Base-by-base conservation (phyloP, 2,888 invertebrate species). In the Eupithecia tripunctaria region DNA sequence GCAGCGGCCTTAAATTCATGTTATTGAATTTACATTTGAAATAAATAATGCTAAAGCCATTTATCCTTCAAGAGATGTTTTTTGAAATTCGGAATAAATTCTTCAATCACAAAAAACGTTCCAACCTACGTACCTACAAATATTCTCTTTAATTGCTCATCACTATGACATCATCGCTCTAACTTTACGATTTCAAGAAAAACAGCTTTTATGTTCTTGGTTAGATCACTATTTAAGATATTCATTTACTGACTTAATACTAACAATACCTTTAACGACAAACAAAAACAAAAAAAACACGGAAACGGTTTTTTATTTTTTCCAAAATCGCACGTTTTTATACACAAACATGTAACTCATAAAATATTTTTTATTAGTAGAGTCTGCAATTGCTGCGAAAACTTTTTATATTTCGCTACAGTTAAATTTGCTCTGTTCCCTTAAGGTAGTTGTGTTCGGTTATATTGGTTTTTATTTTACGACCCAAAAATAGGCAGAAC, bases 141-240 rank as follows among this genome's bases (percentile, higher is more conserved):
- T 63, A 63, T 63, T 64, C 67, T 62, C 63, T 64, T 73, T 72
- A 70, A 75, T 77, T 75, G 66, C 75, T 71, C 72, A 70, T 71
- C 67, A 51, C 67, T 70, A 74, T 76, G 72, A 74, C 76, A 76
- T 76, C 77, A 74, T 64, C 72, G 29, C 66, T 66, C 4, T 70
- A 75, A 71, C 59, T 71, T 51, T 41, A 36, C 56, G 43, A 41
- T 43, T 59, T 25, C 67, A 59, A 38, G 63, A 68, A 74, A 65
- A 74, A 68, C 73, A 65, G 32, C 32, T 59, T 59, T 41, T 29
- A 32, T n/a, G 36, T n/a, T 63, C 62, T 63, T n/a, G 29, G 32
- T 63, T 14, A 25, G 64, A 64, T 64, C 64, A 64, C 21, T 64
- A 41, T 25, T 64, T 14, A 64, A 14, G 64, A 41, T 64, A 38